Evolutionary conservation across 2,113 vertebrate genomes (phyloP).

Genomic region (Ophiodon elongatus): DNA sequence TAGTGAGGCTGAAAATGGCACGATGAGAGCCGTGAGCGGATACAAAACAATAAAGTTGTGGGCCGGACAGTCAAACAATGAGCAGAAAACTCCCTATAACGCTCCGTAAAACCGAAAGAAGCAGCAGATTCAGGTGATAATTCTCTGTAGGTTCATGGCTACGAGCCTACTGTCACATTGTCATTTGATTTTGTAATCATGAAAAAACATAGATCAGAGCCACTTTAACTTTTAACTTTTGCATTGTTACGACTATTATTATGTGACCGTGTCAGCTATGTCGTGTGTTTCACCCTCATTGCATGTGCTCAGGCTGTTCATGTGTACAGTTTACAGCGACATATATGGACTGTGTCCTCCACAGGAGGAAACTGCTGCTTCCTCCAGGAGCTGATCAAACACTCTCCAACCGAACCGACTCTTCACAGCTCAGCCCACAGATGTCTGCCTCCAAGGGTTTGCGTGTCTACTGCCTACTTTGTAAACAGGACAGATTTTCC

Average conservation of each 20-base stretch:
- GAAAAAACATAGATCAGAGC: not conserved
- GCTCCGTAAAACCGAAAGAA: too few relatives aligned
- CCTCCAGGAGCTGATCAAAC: conserved; percentile 80
- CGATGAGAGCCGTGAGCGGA: not conserved
- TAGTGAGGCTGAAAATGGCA: not conserved
- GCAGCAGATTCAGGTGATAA: not conserved
- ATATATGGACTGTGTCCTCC: conserved; percentile 31
- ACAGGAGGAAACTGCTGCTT: conserved; percentile 83
- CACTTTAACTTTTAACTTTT: not conserved
- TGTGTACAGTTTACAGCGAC: not conserved
- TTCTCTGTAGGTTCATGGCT: not conserved
- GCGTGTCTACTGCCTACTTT: conserved; percentile 36
- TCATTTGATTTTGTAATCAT: not conserved
- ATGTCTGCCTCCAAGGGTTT: conserved; percentile 55
- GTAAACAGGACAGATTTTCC: conserved; percentile 33
- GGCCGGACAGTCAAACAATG: too few relatives aligned
- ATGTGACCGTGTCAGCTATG: not conserved
- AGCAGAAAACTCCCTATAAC: too few relatives aligned
- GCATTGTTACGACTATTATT: not conserved
- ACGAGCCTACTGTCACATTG: not conserved
- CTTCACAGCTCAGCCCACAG: conserved; percentile 52
- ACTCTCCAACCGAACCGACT: conserved; percentile 47
- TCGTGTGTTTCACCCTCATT: not conserved
- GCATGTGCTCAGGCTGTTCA: conserved; percentile 8
- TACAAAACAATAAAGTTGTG: too few relatives aligned